Evolutionary conservation across 2,888 invertebrate genomes (phyloP).

Genomic region (Caenorhabditis sp.): DNA sequence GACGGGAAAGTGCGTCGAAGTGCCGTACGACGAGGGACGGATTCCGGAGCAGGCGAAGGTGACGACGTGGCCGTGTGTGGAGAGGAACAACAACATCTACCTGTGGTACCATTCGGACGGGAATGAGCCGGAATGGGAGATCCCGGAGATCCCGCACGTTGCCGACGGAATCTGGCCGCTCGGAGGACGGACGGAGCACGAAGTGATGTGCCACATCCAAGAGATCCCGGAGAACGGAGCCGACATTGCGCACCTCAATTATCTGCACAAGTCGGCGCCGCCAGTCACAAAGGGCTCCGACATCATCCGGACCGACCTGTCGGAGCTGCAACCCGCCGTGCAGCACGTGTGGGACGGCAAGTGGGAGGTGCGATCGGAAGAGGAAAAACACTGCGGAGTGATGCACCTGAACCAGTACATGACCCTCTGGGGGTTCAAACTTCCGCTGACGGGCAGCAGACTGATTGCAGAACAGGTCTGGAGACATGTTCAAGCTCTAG

Average conservation of each 20-base stretch:
- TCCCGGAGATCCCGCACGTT: conserved; percentile 83
- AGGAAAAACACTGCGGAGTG: conserved; percentile 83
- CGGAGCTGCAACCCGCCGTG: conserved; percentile 60
- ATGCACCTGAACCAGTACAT: conserved; percentile 83
- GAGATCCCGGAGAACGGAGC: conserved; percentile 93
- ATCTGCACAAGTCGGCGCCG: conserved; percentile 83
- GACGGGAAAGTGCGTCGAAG: conserved; percentile 86
- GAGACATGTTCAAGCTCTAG: neutral
- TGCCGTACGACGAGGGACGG: conserved; percentile 84
- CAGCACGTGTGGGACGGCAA: conserved; percentile 83
- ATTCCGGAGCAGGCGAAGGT: conserved; percentile 84
- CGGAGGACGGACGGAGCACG: conserved; percentile 87
- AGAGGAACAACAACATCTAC: conserved; percentile 86
- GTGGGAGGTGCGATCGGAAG: conserved; percentile 82
- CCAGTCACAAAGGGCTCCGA: conserved; percentile 57
- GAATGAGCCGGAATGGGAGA: conserved; percentile 85
- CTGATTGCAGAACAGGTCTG: conserved; percentile 69
- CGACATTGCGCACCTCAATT: conserved; percentile 87
- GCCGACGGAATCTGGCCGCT: conserved; percentile 83
- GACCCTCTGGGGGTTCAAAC: conserved; percentile 58
- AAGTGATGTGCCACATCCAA: conserved; percentile 81
- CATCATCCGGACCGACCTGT: conserved; percentile 65
- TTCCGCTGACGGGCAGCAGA: conserved; percentile 67
- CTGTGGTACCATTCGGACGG: conserved; percentile 89
- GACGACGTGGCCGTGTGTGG: conserved; percentile 84